Conservation (phyloP, 2,113 vertebrate species). For the Pachycephala philippinensis region DNA sequence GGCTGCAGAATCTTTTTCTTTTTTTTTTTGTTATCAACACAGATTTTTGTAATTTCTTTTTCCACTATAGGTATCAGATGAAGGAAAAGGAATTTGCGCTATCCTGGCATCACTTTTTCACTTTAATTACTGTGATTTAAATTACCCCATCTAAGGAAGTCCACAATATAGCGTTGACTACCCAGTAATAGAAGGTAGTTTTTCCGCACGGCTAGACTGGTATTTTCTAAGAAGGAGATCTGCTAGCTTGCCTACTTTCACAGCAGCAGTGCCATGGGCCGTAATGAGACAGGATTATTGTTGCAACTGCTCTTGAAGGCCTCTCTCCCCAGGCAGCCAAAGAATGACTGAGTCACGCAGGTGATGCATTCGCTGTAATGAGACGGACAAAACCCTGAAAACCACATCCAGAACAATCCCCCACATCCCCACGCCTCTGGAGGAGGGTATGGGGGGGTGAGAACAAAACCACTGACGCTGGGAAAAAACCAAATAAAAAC, state of each 20-base stretch:
- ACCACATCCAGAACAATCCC: background rate
- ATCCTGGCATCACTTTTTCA: background rate
- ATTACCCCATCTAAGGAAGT: background rate
- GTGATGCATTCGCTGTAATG: background rate
- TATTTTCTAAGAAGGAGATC: conserved; percentile 47
- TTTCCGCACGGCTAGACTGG: conserved; percentile 17
- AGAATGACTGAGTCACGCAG: conserved; percentile 36
- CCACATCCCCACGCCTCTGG: background rate
- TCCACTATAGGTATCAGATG: background rate
- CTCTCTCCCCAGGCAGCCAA: background rate
- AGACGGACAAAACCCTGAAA: background rate
- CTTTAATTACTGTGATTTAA: conserved; percentile 33
- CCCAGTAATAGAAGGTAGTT: background rate
- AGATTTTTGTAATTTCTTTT: background rate
- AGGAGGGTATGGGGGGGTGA: background rate
- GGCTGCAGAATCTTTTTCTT: background rate
- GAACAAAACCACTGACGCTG: background rate
- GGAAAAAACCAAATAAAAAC: background rate
- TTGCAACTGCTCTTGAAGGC: conserved; percentile 18
- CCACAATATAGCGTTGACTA: background rate
- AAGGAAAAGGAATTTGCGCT: background rate
- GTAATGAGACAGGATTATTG: conserved; percentile 39
- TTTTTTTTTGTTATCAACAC: background rate
- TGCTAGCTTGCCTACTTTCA: conserved; percentile 48
- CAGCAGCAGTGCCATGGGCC: conserved; percentile 11